These are phyloP conservation scores for Sander vitreus DNA, from an alignment of 2,113 vertebrate genomes.

Conservation along the genomic window DNA sequence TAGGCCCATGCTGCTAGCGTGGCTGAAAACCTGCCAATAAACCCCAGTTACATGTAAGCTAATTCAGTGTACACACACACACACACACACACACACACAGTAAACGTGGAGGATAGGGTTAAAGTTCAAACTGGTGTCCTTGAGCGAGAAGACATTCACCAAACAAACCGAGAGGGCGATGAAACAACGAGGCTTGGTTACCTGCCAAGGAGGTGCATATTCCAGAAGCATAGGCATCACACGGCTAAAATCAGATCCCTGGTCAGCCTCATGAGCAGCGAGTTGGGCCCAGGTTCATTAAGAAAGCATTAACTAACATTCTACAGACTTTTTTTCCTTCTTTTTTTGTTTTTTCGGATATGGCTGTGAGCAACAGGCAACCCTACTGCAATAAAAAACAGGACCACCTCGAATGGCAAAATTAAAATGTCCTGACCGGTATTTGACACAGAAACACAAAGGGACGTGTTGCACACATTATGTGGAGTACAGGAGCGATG, in stretches of 20 bases:
- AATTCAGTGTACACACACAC: constrained; percentile 39
- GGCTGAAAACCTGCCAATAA: constrained; percentile 21
- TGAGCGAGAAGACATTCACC: constrained; percentile 27
- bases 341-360: not conserved
- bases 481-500: not conserved
- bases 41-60: constrained; percentile 1
- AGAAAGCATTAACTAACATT: constrained; percentile 4
- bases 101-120: constrained; percentile 37
- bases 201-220: constrained; percentile 33
- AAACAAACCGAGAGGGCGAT: constrained; percentile 25
- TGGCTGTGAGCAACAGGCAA: constrained; percentile 33
- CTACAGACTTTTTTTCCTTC: not conserved
- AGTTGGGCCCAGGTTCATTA: constrained; percentile 6
- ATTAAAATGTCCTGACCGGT: not conserved
- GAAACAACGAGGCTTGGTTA: constrained; percentile 3
- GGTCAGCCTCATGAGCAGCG: constrained; percentile 21
- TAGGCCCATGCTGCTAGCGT: not conserved
- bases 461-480: not conserved
- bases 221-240: constrained; percentile 53
- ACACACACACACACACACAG: not conserved
- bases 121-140: constrained; percentile 28
- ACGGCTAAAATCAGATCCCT: constrained; percentile 15
- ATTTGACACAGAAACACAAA: not conserved
- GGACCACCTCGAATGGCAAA: not conserved
- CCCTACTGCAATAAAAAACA: constrained; percentile 26